Evolutionary conservation across 2,888 invertebrate species (phyloP), one percentile per base, ranked within the genome.

Genomic region (Agriotes lineatus): DNA sequence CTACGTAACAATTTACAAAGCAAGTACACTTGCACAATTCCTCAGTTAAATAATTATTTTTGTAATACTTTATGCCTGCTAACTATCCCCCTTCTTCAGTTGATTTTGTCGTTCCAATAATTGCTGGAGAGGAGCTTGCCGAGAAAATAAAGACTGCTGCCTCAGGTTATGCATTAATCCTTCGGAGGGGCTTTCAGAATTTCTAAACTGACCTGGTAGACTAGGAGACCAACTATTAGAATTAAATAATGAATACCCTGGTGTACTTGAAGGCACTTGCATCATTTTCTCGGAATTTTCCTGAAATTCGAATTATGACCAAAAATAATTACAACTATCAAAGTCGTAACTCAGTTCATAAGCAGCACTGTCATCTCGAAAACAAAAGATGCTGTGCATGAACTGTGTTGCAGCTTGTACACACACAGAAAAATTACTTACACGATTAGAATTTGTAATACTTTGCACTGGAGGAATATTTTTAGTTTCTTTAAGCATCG

Each of bases 81-180:
- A 76, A 70, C 75, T 75, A 65, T 78, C 80, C 45, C 74, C 78
- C 63, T 80, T 81, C 62, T 82, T 79, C 56, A 89, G 85, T 77
- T 91, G 91, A 79, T 91, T 92, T 84, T 95, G 94, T 77, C 93
- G 93, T 81, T 94, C 93, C 70, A 95, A 83, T 16, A 95, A 87
- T 39, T 93, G 89, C 82, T 94, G 93, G 65, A 95, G 85, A 1
- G 93, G 92, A 1, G 92, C 92, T 3, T 92, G 91, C 0, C 91
- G 91, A 9, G 91, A 90, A 91, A 93, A 93, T 44, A 94, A 84
- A 0, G 93, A 92, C 88, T 93, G 89, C 35, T 82, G 82, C 20
- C 70, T 65, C 33, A 71, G 42, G 30, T 75, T 74, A 60, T 74
- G 63, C 66, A 75, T 61, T 35, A 72, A 56, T 60, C 73, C 69